Base-by-base conservation (phyloP, 2,797 vertebrate genomes). In the Protonibea diacanthus region DNA sequence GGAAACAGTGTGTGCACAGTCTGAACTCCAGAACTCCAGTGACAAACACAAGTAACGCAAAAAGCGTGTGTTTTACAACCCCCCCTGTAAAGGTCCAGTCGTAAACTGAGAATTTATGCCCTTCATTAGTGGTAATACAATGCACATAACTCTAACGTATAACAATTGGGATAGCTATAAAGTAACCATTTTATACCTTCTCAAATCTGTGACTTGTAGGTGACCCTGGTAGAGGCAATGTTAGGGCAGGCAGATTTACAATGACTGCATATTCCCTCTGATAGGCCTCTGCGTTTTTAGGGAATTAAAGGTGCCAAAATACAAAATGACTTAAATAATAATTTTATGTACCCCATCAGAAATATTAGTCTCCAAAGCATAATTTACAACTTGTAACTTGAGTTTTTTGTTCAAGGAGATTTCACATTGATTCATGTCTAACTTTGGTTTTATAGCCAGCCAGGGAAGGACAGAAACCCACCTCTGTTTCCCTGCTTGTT, bases 91-190 rank as follows among this genome's bases (percentile, higher is more conserved):
- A 95, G 91, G 93, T 92, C 82, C 88, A 80, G 91, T 94, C 89
- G 90, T 96, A 96, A 96, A 96, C 88, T 72, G 85, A 95, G 93
- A 95, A 96, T 96, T 96, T 96, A 96, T 70, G 86, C 91, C 93
- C 90, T 95, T 96, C 95, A 95, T 96, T 96, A 96, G 94, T 81
- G 92, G 92, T 94, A 95, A 95, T 95, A 95, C 95, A 96, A 96
- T 95, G 94, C 95, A 95, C 94, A 95, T 96, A 95, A 95, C 93
- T 96, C 94, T 94, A 93, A 94, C 77, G 85, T 94, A 93, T 94
- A 96, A 96, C 95, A 96, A 96, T 96, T 94, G 94, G 93, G 93
- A 95, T 94, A 91, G 93, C 94, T 92, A 93, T 96, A 95, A 96
- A 96, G 91, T 93, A 94, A 92, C 93, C 86, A 81, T 93, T 95